Percentiles rank a stretch among this genome's conserved stretches.
Evolutionary conservation across 30 jellyfish, hydroid and myxozoan species (phyloP).

Genomic region (Rhopilema esculentum): DNA sequence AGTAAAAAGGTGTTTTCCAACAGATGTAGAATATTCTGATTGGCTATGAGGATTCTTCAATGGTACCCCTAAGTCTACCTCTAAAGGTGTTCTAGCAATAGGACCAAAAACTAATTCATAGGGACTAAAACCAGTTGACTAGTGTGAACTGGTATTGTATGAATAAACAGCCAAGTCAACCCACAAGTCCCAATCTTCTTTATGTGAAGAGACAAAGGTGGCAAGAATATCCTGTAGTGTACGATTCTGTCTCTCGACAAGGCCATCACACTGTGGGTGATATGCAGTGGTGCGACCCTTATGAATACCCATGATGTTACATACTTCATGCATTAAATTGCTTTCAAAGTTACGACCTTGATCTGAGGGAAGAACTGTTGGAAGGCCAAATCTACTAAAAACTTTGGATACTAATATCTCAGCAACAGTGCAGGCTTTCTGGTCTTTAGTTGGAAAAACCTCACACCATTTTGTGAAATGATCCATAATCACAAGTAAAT

Average conservation of each 20-base stretch:
- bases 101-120: slow-evolving; percentile 53
- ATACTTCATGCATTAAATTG: slow-evolving; percentile 30
- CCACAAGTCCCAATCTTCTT: slow-evolving; percentile 41
- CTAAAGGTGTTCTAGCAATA: slow-evolving; percentile 15
- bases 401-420: slow-evolving; percentile 34
- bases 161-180: slow-evolving; percentile 47
- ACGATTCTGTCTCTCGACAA: slow-evolving; percentile 39
- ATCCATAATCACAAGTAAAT: slow-evolving; percentile 43
- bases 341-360: slow-evolving; percentile 70
- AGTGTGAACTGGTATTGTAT: slow-evolving; percentile 51
- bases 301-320: slow-evolving; percentile 49
- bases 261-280: slow-evolving; percentile 52
- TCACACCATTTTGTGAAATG: slow-evolving; percentile 67
- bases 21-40: slow-evolving; percentile 3
- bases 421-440: slow-evolving; percentile 69
- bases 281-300: slow-evolving; percentile 58
- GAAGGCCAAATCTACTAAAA: slow-evolving; percentile 63
- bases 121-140: slow-evolving; percentile 68
- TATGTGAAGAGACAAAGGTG: slow-evolving; percentile 29
- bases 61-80: slow-evolving; percentile 16
- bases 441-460: slow-evolving; percentile 53
- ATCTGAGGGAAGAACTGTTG: slow-evolving; percentile 57
- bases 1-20: background rate
- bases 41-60: slow-evolving; percentile 12
- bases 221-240: slow-evolving; percentile 45